Base-by-base conservation (phyloP, 2,113 vertebrate species). In the Vulpes ferrilata region DNA sequence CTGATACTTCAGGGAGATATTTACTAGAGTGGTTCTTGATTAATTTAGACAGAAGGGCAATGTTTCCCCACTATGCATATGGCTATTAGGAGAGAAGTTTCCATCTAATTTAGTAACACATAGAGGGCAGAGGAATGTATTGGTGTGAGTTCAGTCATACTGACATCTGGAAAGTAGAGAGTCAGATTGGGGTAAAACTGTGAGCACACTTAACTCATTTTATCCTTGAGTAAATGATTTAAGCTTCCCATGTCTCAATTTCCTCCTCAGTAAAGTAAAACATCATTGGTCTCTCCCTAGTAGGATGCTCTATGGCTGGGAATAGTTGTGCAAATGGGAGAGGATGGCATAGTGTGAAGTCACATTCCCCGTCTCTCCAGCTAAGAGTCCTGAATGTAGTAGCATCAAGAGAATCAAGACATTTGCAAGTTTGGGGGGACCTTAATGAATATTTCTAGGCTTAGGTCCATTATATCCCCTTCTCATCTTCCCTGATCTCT, bases 1-100 rank as follows among this genome's bases (percentile, higher is more conserved):
- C 92, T 96, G 71, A 90, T 93, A 80, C 43, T 57, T 88, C 57
- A 97, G 59, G 0, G 0, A 97, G 53, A 69, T n/a, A 94, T 94
- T 97, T 96, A 92, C 35, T 59, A 84, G 1, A 38, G 12, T 85
- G 38, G 19, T 55, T 91, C 64, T 15, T 90, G 22, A 67, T 67
- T 94, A 19, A 65, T 83, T 78, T 93, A 95, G n/a, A 87, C 7
- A 15, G 25, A 62, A 83, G 5, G 19, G 57, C 19, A 90, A 65
- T 84, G 27, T 30, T 87, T 78, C 53, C 83, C 60, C 13, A 79
- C 22, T 82, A 4, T 80, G 65, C 17, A 60, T 11, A 19, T 59
- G 27, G 23, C 25, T 89, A 65, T 87, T 83, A 92, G 93, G 80
- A 12, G 60, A 91, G 67, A 95, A 59, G 2, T 22, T 86, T 91